These are phyloP conservation scores for Nibea albiflora DNA, from an alignment of 2,113 vertebrate genomes.

Conservation along the genomic window DNA sequence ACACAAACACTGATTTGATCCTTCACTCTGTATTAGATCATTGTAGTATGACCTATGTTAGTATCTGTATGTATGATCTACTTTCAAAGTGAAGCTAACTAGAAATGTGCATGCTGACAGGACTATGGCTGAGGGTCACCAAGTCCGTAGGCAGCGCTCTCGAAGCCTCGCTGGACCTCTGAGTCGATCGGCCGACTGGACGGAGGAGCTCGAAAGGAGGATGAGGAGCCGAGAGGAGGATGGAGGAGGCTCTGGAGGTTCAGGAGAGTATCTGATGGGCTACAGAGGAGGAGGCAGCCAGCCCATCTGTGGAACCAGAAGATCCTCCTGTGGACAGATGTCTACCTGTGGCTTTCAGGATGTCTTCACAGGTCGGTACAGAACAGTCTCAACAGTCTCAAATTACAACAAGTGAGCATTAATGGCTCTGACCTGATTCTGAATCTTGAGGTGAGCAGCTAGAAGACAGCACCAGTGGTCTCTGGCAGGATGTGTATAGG, in stretches of 20 bases:
- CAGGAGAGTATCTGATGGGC: constrained; percentile 83
- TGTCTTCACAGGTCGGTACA: constrained; percentile 90
- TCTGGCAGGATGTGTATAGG: neutral
- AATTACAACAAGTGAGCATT: neutral
- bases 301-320: constrained; percentile 80
- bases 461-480: neutral
- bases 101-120: constrained; percentile 38
- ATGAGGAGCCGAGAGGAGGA: constrained; percentile 66
- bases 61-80: neutral
- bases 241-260: constrained; percentile 80
- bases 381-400: neutral
- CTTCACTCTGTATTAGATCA: neutral
- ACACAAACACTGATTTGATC: neutral
- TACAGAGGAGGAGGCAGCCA: constrained; percentile 81
- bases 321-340: constrained; percentile 84
- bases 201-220: constrained; percentile 80
- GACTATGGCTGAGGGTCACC: constrained; percentile 66
- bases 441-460: neutral
- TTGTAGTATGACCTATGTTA: neutral
- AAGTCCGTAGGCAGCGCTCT: constrained; percentile 82
- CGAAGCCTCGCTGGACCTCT: constrained; percentile 82
- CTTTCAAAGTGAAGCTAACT: constrained; percentile 8
- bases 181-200: constrained; percentile 96
- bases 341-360: constrained; percentile 89
- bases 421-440: neutral